A percentile compares a stretch with the other conserved stretches of the same genome.
These are phyloP conservation scores for Zaprionus kolodkinae DNA, from an alignment of 1,140 invertebrate species.

Conservation along the genomic window DNA sequence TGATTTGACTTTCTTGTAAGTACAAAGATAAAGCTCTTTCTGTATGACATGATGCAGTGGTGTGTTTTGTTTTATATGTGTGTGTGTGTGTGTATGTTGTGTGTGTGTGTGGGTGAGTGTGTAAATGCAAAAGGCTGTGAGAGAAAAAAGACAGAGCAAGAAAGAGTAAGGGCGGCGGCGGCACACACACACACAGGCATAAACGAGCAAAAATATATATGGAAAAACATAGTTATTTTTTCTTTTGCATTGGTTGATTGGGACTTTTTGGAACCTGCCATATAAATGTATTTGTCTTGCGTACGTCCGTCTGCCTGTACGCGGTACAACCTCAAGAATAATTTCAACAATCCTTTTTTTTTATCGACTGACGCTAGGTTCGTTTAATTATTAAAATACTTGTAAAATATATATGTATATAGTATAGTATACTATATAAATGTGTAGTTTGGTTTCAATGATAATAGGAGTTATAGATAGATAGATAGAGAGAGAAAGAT, in stretches of 20 bases:
- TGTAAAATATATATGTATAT: conserved; percentile 15
- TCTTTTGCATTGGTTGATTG: conserved; percentile 66
- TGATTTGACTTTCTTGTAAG: neutral
- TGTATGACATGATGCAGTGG: conserved; percentile 6
- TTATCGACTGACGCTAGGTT: conserved; percentile 1
- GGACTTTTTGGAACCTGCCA: conserved; percentile 45
- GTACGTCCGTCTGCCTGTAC: conserved; percentile 2
- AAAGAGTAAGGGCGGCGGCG: neutral
- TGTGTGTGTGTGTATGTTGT: neutral
- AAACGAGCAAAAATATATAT: conserved; percentile 35
- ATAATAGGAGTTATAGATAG: neutral
- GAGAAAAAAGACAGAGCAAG: conserved; percentile 15
- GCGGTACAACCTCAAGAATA: neutral
- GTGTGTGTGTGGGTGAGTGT: neutral
- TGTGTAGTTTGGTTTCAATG: neutral
- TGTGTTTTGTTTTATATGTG: conserved; percentile 11
- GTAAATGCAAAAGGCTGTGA: conserved; percentile 27
- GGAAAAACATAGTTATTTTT: conserved; percentile 10
- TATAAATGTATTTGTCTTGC: neutral
- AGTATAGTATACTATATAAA: conserved; percentile 1
- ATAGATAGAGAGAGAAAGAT: neutral
- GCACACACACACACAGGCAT: conserved; percentile 40
- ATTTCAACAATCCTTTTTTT: conserved; percentile 7
- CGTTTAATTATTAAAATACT: conserved; percentile 34
- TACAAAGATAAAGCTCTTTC: neutral